Evolutionary conservation across 2,797 vertebrate genomes (phyloP), one percentile per base, ranked within the genome.

Genomic region (Micromesistius poutassou): DNA sequence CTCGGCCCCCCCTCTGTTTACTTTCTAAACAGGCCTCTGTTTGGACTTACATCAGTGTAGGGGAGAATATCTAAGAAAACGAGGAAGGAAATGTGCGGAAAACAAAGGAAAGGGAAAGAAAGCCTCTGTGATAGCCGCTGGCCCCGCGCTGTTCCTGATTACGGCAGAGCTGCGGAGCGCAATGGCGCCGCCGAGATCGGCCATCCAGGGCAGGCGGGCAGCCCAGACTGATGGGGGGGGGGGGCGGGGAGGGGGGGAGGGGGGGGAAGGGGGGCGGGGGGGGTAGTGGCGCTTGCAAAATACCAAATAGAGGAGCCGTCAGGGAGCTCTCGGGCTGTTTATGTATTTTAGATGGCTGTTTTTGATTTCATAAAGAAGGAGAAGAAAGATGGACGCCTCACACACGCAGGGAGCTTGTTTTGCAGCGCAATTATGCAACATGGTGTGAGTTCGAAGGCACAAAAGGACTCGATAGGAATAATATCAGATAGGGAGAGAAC

Each of bases 101-200:
- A 95, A 95, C 94, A 95, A 93, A 94, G 94, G 94, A 94, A 95
- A 91, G 80, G 94, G 93, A 95, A 95, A 94, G 93, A 94, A 94
- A 94, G 91, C 89, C 91, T 93, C 84, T 87, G 90, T 91, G 92
- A 95, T 93, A 94, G 91, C 93, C 91, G 87, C 91, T 92, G 92
- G 92, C 92, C 91, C 91, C 92, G 87, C 79, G 82, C 90, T 91
- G 90, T 93, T 94, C 93, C 93, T 94, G 94, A 94, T 94, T 93
- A 93, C 83, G 83, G 91, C 90, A 89, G 83, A 89, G 91, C 85
- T 88, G 82, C 85, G 87, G 87, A 90, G 89, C 46, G 76, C 88
- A 88, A 91, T 94, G 94, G 95, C 94, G 94, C 94, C 95, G 94
- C 93, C 89, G 84, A 82, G 91, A 91, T 90, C 90, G 91, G 93